Conservation (phyloP, 2,797 vertebrate genomes). For the Notolepis coatsorum region DNA sequence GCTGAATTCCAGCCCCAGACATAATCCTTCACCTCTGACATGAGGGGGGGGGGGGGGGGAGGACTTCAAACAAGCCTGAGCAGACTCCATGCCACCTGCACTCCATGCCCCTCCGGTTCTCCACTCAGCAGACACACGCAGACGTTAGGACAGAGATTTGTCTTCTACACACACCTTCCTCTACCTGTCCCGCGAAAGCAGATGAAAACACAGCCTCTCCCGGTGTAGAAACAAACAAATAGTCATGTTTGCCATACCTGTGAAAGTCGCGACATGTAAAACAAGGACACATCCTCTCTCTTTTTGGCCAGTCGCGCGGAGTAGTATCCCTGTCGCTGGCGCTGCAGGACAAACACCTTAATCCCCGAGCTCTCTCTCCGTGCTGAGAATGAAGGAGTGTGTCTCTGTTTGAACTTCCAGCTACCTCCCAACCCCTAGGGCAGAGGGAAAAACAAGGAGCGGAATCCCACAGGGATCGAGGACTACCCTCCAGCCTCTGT, state of each 20-base stretch:
- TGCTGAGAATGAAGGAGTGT: slow-evolving; percentile 74
- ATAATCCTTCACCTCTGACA: slow-evolving; percentile 85
- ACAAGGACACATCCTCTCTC: slow-evolving; percentile 65
- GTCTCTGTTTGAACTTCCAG: slow-evolving; percentile 81
- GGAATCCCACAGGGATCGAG: slow-evolving; percentile 70
- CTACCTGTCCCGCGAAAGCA: slow-evolving; percentile 48
- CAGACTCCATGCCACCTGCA: slow-evolving; percentile 70
- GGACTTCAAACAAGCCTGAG: slow-evolving; percentile 74
- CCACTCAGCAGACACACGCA: slow-evolving; percentile 46
- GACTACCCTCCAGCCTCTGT: slow-evolving; percentile 50
- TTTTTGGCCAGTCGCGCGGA: slow-evolving; percentile 68
- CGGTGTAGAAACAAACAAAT: slow-evolving; percentile 40
- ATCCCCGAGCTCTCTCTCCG: slow-evolving; percentile 77
- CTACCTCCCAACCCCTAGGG: slow-evolving; percentile 77
- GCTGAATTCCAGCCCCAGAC: slow-evolving; percentile 76
- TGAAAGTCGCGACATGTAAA: slow-evolving; percentile 55
- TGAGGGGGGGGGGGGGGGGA: slow-evolving; percentile 21
- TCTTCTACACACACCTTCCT: slow-evolving; percentile 37
- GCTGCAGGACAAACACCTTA: slow-evolving; percentile 76
- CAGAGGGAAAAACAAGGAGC: slow-evolving; percentile 79
- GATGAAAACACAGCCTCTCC: slow-evolving; percentile 45
- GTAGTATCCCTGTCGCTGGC: slow-evolving; percentile 68
- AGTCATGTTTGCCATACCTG: slow-evolving; percentile 37
- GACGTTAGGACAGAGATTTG: slow-evolving; percentile 30
- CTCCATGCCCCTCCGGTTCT: slow-evolving; percentile 54